phyloP scores from a whole-genome alignment of 2,113 vertebrate genomes.

The Myrmecobius fasciatus region DNA sequence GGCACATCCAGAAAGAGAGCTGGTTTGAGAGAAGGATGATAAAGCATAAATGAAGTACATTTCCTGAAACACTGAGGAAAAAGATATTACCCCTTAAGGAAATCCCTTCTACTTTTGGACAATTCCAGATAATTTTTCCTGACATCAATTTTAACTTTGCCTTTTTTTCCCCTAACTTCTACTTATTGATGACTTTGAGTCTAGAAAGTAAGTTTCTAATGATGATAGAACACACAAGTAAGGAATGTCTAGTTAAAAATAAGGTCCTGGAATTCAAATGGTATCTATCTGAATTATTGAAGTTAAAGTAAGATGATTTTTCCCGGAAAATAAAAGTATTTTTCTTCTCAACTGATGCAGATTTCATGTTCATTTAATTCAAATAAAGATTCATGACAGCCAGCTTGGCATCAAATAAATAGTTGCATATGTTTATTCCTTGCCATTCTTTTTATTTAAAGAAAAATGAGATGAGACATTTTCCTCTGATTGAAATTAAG shows the following conservation, averaged over 20 bases:
- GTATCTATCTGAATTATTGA: not conserved
- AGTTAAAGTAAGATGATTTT: not conserved
- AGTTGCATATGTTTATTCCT: slow-evolving; percentile 13
- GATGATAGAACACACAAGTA: not conserved
- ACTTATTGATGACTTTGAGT: not conserved
- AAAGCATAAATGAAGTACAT: too few species aligned
- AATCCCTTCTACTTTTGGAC: not conserved
- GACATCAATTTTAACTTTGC: not conserved
- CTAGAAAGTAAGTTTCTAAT: not conserved
- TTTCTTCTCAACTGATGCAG: not conserved
- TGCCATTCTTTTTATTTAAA: slow-evolving; percentile 9
- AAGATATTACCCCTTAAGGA: not conserved
- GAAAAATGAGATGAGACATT: not conserved
- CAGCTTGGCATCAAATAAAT: slow-evolving; percentile 17
- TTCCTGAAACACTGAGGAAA: not conserved
- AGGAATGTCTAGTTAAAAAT: not conserved
- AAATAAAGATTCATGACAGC: not conserved
- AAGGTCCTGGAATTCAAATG: not conserved
- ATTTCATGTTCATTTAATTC: not conserved
- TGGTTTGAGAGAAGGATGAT: not conserved
- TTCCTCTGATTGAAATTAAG: slow-evolving; percentile 38
- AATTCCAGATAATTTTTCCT: not conserved
- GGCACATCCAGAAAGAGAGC: not conserved
- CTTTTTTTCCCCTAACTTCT: not conserved
- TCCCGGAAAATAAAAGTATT: not conserved